Base-by-base conservation (phyloP, 2,797 vertebrate species). In the Cossypha dichroa region DNA sequence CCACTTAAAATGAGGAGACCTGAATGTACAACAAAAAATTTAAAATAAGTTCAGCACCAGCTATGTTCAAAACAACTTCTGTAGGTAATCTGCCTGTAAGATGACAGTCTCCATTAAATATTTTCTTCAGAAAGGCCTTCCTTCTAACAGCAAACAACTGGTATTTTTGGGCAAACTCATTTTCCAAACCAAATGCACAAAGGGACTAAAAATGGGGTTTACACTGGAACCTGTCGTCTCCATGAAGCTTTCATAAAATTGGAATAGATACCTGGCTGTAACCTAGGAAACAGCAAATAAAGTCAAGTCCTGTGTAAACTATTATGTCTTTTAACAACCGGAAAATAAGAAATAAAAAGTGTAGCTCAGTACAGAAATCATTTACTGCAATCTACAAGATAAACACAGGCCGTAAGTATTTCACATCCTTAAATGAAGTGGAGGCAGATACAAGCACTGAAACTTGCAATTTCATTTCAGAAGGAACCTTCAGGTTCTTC, bases 281-380 rank as follows among this genome's bases (percentile, higher is more conserved):
- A 96, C 97, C 97, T 97, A 96, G 97, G 97, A 97, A 98, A 98
- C 97, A 91, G 81, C 75, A 90, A 97, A 79, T 90, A 69, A 97
- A 97, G 96, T 85, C 94, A 97, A 97, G 94, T 78, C 95, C 92
- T 96, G 68, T 95, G 62, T 94, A 98, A 98, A 98, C 96, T 97
- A 96, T 93, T 78, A 90, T 49, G 72, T 85, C 86, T 19, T 96
- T 96, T 94, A 97, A 96, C 95, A 96, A 96, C 66, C 28, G 13
- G 55, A 97, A 98, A 97, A 97, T 95, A 80, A 96, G 63, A 96
- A 97, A 91, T 13, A 6, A 89, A 14, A 90, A 94, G 52, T 90
- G 41, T 22, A 77, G 45, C 33, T 96, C 40, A 14, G 29, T 79
- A 85, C 21, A 95, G 75, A 95, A 91, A 72, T 43, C 2, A 88